A percentile compares a stretch with the other conserved stretches of the same genome.
phyloP scores from a whole-genome alignment of 2,797 vertebrate genomes.

The Acrocephalus scirpaceus region DNA sequence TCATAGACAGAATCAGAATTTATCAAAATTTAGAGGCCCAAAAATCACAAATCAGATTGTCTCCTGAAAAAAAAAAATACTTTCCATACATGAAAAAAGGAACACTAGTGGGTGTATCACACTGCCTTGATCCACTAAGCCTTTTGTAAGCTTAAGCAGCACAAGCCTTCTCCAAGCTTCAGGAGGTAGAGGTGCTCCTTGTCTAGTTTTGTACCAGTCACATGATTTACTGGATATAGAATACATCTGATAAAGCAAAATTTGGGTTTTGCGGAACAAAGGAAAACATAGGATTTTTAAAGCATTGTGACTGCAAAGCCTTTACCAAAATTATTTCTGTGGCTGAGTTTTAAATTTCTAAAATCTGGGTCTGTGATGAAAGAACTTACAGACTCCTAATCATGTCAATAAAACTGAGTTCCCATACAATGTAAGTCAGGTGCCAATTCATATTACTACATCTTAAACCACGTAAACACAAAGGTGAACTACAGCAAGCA shows the following conservation, averaged over 20 bases:
- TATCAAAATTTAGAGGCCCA: neutral
- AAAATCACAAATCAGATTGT: neutral
- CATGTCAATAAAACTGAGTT: neutral
- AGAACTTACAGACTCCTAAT: conserved; percentile 33
- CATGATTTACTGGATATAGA: neutral
- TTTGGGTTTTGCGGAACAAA: neutral
- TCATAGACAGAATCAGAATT: neutral
- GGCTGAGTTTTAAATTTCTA: neutral
- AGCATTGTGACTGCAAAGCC: neutral
- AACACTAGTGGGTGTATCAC: neutral
- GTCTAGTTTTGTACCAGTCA: neutral
- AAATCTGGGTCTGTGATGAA: conserved; percentile 13
- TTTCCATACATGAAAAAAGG: neutral
- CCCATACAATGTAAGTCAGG: neutral
- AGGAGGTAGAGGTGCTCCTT: neutral
- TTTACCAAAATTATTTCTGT: conserved; percentile 36
- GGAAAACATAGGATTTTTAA: neutral
- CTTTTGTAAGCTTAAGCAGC: neutral
- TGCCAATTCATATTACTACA: neutral
- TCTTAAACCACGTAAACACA: neutral
- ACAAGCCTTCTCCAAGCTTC: neutral
- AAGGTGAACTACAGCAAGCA: neutral
- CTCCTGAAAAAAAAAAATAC: neutral
- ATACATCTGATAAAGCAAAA: neutral
- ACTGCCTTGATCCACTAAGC: neutral